phyloP scores from a whole-genome alignment of 2,113 vertebrate species.

The Pachyramphus minor region DNA sequence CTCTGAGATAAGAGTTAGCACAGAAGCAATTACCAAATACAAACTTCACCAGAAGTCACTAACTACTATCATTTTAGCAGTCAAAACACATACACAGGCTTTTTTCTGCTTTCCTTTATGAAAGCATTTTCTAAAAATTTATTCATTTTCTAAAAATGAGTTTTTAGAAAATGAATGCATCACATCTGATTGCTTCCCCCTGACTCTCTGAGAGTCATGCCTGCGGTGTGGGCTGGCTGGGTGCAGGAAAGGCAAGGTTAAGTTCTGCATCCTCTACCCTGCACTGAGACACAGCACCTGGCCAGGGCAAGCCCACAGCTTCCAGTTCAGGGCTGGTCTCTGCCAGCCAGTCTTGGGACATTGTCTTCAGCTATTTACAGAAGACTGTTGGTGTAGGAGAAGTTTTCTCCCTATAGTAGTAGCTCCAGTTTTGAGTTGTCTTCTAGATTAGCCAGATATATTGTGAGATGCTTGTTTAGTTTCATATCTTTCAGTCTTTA shows the following conservation, averaged over 20 bases:
- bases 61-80: neutral
- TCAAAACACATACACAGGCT: neutral
- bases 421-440: neutral
- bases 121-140: too few relatives aligned
- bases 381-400: neutral
- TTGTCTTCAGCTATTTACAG: neutral
- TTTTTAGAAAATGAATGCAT: neutral
- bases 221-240: fast-evolving
- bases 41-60: neutral
- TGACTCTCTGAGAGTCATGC: neutral
- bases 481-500: neutral
- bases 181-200: neutral
- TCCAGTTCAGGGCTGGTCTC: neutral
- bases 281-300: fast-evolving
- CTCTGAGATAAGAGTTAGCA: neutral
- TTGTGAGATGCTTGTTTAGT: neutral
- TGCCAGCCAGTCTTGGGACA: neutral
- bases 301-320: neutral
- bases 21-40: neutral
- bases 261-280: neutral
- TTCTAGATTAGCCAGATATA: neutral
- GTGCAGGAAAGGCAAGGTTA: neutral
- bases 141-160: too few relatives aligned
- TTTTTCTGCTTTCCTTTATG: neutral
- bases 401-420: neutral